These are phyloP conservation scores for Corythoichthys haematopterus DNA, from an alignment of 2,113 vertebrate species.

Conservation along the genomic window DNA sequence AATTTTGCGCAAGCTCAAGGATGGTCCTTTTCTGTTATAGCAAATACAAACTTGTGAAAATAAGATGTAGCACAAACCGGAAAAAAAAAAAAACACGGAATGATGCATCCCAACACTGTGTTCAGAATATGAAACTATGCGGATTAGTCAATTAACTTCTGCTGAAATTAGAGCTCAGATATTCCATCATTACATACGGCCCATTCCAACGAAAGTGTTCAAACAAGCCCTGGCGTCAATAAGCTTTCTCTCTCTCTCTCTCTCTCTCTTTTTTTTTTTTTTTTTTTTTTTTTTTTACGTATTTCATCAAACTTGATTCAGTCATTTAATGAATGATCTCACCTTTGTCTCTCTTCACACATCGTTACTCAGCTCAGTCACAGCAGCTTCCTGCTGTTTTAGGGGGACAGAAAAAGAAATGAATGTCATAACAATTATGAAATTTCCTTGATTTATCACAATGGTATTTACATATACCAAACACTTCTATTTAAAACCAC, in stretches of 20 bases:
- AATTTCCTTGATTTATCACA: constrained; percentile 39
- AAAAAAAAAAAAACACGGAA: not conserved
- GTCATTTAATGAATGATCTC: constrained; percentile 1
- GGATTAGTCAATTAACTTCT: not conserved
- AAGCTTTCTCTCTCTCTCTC: not conserved
- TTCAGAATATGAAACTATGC: not conserved
- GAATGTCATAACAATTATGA: constrained; percentile 38
- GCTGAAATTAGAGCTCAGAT: not conserved
- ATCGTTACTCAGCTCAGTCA: not conserved
- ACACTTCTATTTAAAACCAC: constrained; percentile 33
- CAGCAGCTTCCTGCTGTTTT: constrained; percentile 40
- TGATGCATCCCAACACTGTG: not conserved
- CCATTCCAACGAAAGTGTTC: not conserved
- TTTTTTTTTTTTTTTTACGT: not conserved
- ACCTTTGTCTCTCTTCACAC: constrained; percentile 4
- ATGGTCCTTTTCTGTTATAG: not conserved
- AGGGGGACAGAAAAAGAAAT: constrained; percentile 32
- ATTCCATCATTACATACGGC: not conserved
- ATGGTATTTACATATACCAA: constrained; percentile 50
- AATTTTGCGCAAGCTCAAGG: not conserved
- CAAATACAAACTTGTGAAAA: constrained; percentile 2
- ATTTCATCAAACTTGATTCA: not conserved
- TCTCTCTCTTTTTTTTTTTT: not conserved
- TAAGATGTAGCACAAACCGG: not conserved
- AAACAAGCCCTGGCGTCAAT: not conserved